These are phyloP conservation scores for Crotalus tigris DNA, from an alignment of 2,113 vertebrate genomes.

Conservation along the genomic window DNA sequence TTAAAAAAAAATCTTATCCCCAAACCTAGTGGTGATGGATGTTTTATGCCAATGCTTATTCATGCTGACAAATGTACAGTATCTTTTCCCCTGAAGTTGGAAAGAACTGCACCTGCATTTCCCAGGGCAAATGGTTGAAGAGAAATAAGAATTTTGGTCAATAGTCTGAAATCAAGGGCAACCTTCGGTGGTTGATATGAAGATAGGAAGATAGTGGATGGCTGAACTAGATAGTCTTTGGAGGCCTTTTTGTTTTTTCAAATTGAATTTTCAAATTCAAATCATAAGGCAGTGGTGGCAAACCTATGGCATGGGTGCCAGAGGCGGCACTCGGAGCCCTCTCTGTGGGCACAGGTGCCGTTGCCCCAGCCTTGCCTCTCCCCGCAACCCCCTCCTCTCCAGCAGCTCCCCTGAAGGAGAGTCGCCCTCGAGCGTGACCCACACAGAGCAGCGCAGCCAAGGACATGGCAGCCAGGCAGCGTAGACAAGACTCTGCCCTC, in stretches of 20 bases:
- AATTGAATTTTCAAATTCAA: background rate
- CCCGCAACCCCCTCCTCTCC: no score
- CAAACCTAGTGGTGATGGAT: background rate
- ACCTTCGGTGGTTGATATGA: background rate
- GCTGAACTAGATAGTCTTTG: background rate
- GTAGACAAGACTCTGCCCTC: no score
- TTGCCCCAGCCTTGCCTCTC: no score
- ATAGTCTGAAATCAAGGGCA: background rate
- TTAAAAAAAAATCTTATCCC: background rate
- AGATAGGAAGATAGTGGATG: background rate
- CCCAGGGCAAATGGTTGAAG: background rate
- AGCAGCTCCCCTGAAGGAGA: no score
- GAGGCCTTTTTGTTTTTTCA: background rate
- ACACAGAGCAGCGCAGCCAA: no score
- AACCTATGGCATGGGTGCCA: no score
- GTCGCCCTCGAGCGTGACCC: no score
- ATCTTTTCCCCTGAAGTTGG: background rate
- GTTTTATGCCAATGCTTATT: background rate
- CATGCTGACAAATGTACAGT: background rate
- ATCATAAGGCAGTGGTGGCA: no score
- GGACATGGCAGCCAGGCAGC: no score
- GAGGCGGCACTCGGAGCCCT: no score
- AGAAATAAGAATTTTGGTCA: background rate
- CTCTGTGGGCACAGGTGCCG: no score
- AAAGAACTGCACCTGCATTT: background rate